Base-by-base conservation (phyloP, 37 sponge, comb jelly and placozoan genomes). In the Amphimedon queenslandica region DNA sequence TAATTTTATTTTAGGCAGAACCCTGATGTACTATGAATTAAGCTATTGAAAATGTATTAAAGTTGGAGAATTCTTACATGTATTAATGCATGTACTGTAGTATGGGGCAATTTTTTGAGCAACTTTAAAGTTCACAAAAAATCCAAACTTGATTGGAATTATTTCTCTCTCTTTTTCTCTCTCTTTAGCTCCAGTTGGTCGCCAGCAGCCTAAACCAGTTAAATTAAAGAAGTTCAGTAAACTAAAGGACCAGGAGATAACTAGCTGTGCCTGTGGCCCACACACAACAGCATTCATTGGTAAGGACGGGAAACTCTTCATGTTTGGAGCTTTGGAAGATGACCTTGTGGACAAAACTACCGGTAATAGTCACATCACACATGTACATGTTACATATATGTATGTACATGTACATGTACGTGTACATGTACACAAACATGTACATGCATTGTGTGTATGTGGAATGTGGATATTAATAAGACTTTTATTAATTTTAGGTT, bases 221-320 rank as follows among this genome's bases (percentile, higher is more conserved):
- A 70, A 80, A 36, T 40, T 84, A 73, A 89, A 71, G 77, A 71
- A 74, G 63, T 72, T 87, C 3, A 37, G 47, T 6, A 83, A 76
- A 39, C 73, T 87, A 55, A 87, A 87, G 73, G 84, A 92, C 56
- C 78, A 87, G 33, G 63, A 86, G 60, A 69, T 92, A 21, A 55
- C 37, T 5, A 55, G 64, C 21, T 47, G 66, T 42, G 84, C 92
- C 10, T 73, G 75, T 76, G 79, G 84, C 10, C 40, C 71, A 11
- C 83, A 80, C 34, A 63, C 70, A 2, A 58, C 79, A 11, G 93
- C 88, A 16, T 42, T 90, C 20, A 60, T 96, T 43, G 83, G 87
- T 42, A 74, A 70, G 0, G 87, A 90, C 5, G 97, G 97, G 33
- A 74, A 89, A 24, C 80, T 96, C 37, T 88, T 82, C 75, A 84